Percentiles rank a stretch among this genome's conserved stretches.
Evolutionary conservation across 2,797 vertebrate genomes (phyloP).

Genomic region (Bovichtus variegatus): DNA sequence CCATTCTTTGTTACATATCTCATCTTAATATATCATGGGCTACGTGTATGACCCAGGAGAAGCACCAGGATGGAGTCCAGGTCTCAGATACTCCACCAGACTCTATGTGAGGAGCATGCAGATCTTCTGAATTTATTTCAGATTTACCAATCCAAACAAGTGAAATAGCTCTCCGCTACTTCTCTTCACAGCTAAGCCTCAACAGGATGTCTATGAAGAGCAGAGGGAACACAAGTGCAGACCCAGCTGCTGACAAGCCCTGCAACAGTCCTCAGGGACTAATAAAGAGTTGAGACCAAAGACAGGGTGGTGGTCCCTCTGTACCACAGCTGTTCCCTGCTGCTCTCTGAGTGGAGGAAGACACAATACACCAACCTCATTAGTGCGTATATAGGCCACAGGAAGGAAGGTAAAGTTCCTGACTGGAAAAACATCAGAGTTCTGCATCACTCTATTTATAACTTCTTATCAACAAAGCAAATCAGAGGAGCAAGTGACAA

Average conservation of each 20-base stretch:
- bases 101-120: background rate
- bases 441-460: constrained; percentile 36
- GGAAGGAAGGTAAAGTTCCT: constrained; percentile 13
- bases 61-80: no score
- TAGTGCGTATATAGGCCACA: constrained; percentile 29
- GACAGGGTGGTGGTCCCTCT: constrained; percentile 5
- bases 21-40: no score
- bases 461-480: constrained; percentile 31
- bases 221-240: background rate
- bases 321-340: constrained; percentile 19
- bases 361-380: constrained; percentile 33
- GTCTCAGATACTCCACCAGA: background rate
- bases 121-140: background rate
- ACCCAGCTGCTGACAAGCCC: background rate
- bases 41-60: no score
- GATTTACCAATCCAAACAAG: background rate
- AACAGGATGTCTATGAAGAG: background rate
- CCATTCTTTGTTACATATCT: no score
- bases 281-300: background rate
- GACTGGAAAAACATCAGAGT: background rate
- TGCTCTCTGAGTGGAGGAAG: background rate
- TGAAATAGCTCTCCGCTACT: background rate
- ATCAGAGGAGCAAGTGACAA: constrained; percentile 35
- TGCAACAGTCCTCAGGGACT: constrained; percentile 7
- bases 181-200: background rate